phyloP scores from a whole-genome alignment of 1,140 invertebrate species.

The Drosophila kikkawai region DNA sequence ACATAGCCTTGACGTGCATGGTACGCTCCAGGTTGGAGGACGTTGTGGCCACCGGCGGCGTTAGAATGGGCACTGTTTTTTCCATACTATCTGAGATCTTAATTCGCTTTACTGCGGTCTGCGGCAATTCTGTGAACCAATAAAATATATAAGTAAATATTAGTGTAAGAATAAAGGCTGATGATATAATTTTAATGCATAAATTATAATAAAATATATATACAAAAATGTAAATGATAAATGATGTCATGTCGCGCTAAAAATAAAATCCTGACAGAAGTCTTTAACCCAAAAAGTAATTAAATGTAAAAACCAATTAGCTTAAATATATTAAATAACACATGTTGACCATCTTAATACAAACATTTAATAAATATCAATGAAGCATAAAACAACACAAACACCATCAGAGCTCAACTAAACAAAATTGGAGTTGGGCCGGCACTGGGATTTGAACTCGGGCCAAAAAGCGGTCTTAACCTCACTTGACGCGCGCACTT shows the following conservation, averaged over 20 bases:
- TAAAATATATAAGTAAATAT: neutral
- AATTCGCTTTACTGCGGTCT: conserved; percentile 12
- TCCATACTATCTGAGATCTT: conserved; percentile 30
- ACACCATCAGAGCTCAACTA: neutral
- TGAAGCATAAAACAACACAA: neutral
- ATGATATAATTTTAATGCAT: too few relatives aligned
- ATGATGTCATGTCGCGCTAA: neutral
- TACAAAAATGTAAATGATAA: neutral
- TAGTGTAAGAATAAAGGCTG: neutral
- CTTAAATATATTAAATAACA: neutral
- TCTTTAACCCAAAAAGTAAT: neutral
- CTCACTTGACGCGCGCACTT: conserved; percentile 33
- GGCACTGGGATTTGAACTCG: conserved; percentile 61
- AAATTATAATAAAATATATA: neutral
- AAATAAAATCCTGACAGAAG: too few relatives aligned
- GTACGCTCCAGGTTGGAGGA: conserved; percentile 28
- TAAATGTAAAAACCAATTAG: neutral
- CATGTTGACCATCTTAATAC: neutral
- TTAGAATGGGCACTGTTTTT: conserved; percentile 19
- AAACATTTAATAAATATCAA: conserved; percentile 5
- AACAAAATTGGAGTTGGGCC: conserved; percentile 6
- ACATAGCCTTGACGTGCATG: conserved; percentile 58
- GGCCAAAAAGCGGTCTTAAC: conserved; percentile 38
- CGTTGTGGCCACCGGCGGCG: neutral
- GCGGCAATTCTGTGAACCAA: conserved; percentile 14